Evolutionary conservation across 2,797 vertebrate genomes (phyloP).

Genomic region (Phalloptychus januarius): DNA sequence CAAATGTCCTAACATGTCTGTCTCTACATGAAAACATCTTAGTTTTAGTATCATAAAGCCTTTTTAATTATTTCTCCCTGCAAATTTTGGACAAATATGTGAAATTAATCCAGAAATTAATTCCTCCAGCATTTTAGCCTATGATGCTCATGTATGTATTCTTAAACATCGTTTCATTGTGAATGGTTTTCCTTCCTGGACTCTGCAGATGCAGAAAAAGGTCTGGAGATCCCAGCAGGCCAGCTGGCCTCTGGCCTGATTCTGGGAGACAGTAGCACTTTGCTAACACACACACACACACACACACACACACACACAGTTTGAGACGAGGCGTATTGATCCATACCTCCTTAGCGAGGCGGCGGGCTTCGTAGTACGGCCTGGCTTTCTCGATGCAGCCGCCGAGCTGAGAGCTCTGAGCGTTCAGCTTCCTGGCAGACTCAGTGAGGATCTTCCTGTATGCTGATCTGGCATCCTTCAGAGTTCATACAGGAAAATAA

Average conservation of each 20-base stretch:
- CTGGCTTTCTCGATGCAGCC: conserved; percentile 92
- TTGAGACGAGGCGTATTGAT: not conserved
- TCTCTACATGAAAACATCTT: not conserved
- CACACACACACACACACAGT: not conserved
- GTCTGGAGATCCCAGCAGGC: not conserved
- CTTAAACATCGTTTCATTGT: not conserved
- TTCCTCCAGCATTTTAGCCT: not conserved
- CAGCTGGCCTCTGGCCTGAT: not conserved
- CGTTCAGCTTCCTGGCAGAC: conserved; percentile 90
- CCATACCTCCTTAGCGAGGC: conserved; percentile 91
- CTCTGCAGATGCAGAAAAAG: not conserved
- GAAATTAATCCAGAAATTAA: not conserved
- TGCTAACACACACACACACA: not conserved
- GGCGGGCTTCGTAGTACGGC: conserved; percentile 92
- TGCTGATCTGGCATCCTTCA: conserved; percentile 89
- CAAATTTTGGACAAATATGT: not conserved
- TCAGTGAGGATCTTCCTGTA: conserved; percentile 93
- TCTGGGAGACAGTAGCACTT: not conserved
- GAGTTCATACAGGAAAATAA: conserved; percentile 29
- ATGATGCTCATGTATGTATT: not conserved
- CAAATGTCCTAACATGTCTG: not conserved
- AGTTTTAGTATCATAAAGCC: not conserved
- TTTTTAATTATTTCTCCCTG: not conserved
- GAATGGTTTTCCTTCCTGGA: not conserved
- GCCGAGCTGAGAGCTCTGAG: conserved; percentile 90